Evolutionary conservation across 1,140 invertebrate species (phyloP).

Genomic region (Heliothis virescens): DNA sequence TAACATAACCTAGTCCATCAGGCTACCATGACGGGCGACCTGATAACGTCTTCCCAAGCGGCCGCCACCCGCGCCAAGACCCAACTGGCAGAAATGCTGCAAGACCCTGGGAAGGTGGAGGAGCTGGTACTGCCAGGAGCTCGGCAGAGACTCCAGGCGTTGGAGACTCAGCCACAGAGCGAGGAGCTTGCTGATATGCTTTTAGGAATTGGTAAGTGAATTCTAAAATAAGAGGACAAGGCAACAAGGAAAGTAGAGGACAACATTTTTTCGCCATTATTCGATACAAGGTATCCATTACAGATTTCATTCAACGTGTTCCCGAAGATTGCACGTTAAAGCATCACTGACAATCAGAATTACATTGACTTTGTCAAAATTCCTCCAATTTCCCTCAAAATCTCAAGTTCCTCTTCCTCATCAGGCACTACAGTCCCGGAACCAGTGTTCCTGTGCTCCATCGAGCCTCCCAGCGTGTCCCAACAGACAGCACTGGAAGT

Average conservation of each 20-base stretch:
- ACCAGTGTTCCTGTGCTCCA: slow-evolving; percentile 98
- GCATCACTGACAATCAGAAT: too few species aligned
- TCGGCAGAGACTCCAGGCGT: slow-evolving; percentile 60
- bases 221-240: not conserved
- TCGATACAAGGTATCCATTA: too few species aligned
- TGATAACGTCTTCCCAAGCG: slow-evolving; percentile 89
- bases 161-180: slow-evolving; percentile 59
- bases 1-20: slow-evolving; percentile 62
- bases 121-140: slow-evolving; percentile 71
- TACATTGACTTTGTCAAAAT: not conserved
- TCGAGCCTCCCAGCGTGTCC: slow-evolving; percentile 95
- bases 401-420: not conserved
- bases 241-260: too few species aligned
- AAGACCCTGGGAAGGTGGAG: slow-evolving; percentile 67
- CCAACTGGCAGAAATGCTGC: slow-evolving; percentile 80
- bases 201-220: slow-evolving; percentile 71
- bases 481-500: slow-evolving; percentile 92
- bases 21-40: slow-evolving; percentile 94
- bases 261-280: too few species aligned
- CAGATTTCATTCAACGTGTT: too few species aligned
- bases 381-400: not conserved
- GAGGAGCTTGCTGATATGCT: slow-evolving; percentile 72
- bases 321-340: too few species aligned
- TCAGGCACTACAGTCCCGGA: slow-evolving; percentile 91
- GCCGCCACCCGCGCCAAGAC: slow-evolving; percentile 87